These are phyloP conservation scores for Kudoa iwatai DNA, from an alignment of 30 jellyfish, hydroid and myxozoan genomes.

Conservation along the genomic window DNA sequence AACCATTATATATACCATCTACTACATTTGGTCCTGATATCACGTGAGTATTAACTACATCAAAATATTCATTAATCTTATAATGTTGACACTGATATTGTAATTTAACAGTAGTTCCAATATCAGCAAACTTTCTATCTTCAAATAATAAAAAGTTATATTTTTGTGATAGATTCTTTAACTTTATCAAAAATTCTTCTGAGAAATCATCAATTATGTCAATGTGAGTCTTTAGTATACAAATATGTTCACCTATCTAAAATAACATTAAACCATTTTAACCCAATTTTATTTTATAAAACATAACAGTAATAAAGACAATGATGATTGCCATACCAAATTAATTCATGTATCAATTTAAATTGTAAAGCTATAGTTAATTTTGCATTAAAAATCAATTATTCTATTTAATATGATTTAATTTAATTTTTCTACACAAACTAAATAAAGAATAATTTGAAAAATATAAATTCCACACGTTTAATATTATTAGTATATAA, in stretches of 20 bases:
- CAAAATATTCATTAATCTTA: constrained; percentile 33
- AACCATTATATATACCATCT: constrained; percentile 14
- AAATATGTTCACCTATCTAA: constrained; percentile 25
- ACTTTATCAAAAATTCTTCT: constrained; percentile 4
- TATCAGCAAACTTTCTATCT: constrained; percentile 77
- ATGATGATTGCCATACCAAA: too few species aligned
- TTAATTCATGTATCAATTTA: too few species aligned
- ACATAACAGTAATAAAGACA: too few species aligned
- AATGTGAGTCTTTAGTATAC: constrained; percentile 44
- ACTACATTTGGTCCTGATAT: constrained; percentile 62
- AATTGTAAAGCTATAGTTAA: too few species aligned
- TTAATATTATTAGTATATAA: too few species aligned
- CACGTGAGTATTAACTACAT: constrained; percentile 23
- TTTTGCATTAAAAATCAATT: too few species aligned
- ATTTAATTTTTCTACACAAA: too few species aligned
- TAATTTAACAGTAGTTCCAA: constrained; percentile 39
- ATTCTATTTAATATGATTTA: too few species aligned
- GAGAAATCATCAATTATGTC: constrained; percentile 27
- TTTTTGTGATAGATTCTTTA: constrained; percentile 9
- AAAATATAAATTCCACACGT: too few species aligned
- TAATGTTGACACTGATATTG: constrained; percentile 22
- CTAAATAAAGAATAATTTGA: too few species aligned
- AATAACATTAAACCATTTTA: too few species aligned
- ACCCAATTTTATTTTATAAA: too few species aligned
- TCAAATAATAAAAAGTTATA: constrained; percentile 37